These are phyloP conservation scores for Pyrrhia umbra DNA, from an alignment of 2,888 invertebrate genomes.

Conservation along the genomic window DNA sequence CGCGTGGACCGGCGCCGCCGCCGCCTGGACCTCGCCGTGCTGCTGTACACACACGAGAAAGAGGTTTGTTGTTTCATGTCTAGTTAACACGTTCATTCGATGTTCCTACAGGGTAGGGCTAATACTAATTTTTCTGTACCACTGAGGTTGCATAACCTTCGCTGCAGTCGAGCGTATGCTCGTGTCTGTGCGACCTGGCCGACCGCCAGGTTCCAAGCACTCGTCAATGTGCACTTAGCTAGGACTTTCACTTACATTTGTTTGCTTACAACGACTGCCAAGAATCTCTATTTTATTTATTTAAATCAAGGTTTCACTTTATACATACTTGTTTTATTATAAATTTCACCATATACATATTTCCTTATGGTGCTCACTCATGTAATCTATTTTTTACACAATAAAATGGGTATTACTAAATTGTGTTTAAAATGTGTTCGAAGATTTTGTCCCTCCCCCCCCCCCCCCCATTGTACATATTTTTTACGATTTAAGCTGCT, in stretches of 20 bases:
- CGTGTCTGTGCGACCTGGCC: constrained; percentile 20
- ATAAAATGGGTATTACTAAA: no score
- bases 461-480: no score
- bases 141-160: no score
- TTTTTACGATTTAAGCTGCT: no score
- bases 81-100: not conserved
- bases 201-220: constrained; percentile 14
- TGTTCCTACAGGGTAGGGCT: no score
- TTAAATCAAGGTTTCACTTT: constrained; percentile 12
- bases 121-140: no score
- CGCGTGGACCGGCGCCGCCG: constrained; percentile 97
- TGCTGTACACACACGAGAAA: constrained; percentile 98
- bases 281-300: constrained; percentile 29
- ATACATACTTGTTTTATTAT: not conserved
- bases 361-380: no score
- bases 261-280: constrained; percentile 8
- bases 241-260: constrained; percentile 40
- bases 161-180: not conserved
- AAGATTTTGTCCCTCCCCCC: no score
- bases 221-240: not conserved
- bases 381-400: no score
- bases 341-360: no score
- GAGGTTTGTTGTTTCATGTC: constrained; percentile 90
- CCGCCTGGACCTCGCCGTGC: constrained; percentile 97
- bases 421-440: no score